Evolutionary conservation across 2,113 vertebrate species (phyloP).

Genomic region (Pterocles orientalis): DNA sequence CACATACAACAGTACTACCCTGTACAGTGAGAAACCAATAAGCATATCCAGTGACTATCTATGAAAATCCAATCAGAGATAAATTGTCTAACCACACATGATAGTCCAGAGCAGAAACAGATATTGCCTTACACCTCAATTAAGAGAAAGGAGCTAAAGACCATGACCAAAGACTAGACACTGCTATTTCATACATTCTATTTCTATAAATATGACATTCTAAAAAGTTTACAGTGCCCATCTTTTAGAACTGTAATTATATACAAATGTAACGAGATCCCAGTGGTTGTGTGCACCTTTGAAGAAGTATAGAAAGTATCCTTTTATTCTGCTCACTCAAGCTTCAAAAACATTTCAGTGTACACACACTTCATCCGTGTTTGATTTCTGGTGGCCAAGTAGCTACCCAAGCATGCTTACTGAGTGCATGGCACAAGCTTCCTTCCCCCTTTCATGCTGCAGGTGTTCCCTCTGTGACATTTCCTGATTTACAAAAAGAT

Average conservation of each 20-base stretch:
- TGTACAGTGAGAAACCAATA: neutral
- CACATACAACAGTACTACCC: neutral
- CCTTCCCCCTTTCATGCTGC: neutral
- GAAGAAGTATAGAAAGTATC: neutral
- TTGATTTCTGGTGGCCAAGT: neutral
- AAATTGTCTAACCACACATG: neutral
- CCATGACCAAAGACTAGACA: neutral
- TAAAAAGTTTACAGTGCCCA: neutral
- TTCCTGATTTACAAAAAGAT: neutral
- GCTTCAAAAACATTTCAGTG: neutral
- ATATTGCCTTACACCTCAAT: neutral
- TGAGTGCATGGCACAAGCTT: accelerated
- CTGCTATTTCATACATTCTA: neutral
- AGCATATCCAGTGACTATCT: neutral
- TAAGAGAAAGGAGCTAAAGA: neutral
- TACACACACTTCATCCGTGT: neutral
- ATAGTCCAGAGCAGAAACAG: neutral
- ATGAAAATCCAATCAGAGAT: neutral
- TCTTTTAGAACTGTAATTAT: neutral
- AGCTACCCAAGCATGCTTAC: neutral
- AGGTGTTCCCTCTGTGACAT: neutral
- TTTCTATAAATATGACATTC: neutral
- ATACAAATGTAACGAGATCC: neutral
- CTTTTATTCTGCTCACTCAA: neutral
- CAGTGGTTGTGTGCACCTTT: neutral